phyloP scores from a whole-genome alignment of 2,113 vertebrate genomes.

The Silurus meridionalis region DNA sequence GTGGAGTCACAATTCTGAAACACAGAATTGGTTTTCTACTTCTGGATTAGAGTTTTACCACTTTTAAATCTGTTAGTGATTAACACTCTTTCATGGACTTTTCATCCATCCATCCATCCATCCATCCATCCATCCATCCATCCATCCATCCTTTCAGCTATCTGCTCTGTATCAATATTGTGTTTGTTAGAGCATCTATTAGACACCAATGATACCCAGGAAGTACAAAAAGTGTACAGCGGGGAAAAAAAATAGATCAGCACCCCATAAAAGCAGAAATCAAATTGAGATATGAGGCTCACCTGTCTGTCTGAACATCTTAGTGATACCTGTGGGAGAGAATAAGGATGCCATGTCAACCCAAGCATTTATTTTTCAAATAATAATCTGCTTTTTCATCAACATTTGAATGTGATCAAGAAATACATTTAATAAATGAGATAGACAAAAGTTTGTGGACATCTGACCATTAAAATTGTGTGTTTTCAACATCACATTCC shows the following conservation, averaged over 20 bases:
- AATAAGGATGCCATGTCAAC: neutral
- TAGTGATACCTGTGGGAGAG: slow-evolving; percentile 61
- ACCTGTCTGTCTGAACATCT: slow-evolving; percentile 65
- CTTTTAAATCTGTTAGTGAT: neutral
- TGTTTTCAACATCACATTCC: no score
- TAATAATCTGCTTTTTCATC: neutral
- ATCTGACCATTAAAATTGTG: no score
- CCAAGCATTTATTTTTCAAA: neutral
- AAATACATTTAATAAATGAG: neutral
- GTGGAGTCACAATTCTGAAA: neutral
- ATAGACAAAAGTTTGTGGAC: no score
- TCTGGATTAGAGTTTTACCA: neutral
- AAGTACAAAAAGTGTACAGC: neutral
- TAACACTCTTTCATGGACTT: neutral
- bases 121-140: neutral
- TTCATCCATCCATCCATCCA: neutral
- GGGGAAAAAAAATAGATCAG: neutral
- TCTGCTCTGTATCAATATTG: neutral
- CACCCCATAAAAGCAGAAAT: neutral
- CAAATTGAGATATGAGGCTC: slow-evolving; percentile 35
- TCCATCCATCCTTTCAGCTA: neutral
- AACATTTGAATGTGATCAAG: neutral
- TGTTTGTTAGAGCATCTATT: neutral
- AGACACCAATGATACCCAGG: neutral
- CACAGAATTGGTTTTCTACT: neutral